Conservation (phyloP, 2,888 invertebrate species). For the Cyclophora albipunctata region DNA sequence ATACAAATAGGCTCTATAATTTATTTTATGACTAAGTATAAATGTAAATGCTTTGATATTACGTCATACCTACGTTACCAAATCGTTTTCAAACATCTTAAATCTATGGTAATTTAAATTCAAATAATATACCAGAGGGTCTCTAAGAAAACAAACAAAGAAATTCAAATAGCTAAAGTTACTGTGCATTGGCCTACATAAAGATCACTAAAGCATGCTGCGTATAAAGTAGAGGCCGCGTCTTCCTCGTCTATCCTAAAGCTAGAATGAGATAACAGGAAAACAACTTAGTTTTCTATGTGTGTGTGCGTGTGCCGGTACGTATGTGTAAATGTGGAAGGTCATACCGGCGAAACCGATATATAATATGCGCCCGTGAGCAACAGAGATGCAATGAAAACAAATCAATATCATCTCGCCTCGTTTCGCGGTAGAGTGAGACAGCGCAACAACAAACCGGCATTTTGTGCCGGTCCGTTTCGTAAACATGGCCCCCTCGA, state of each 20-base stretch:
- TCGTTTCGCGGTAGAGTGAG: conserved; percentile 62
- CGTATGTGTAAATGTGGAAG: conserved; percentile 66
- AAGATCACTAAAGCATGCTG: conserved; percentile 27
- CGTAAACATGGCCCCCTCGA: conserved; percentile 16
- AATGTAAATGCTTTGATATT: no score
- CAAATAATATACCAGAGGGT: no score
- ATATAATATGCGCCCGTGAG: conserved; percentile 45
- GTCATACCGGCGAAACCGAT: conserved; percentile 56
- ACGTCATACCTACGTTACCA: no score
- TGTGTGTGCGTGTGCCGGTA: conserved; percentile 28
- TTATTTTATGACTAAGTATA: no score
- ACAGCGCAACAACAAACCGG: conserved; percentile 72
- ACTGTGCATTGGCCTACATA: conserved; percentile 29
- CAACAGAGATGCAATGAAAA: conserved; percentile 72
- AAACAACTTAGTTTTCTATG: conserved; percentile 59
- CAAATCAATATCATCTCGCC: conserved; percentile 72
- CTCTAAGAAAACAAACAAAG: neutral
- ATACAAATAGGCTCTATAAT: no score
- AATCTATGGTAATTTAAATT: no score
- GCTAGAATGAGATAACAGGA: conserved; percentile 67
- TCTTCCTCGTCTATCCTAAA: conserved; percentile 49
- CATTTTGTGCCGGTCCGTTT: conserved; percentile 57
- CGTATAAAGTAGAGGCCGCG: conserved; percentile 28
- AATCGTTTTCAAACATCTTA: no score
- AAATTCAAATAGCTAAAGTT: conserved; percentile 7